These are phyloP conservation scores for Papilio elwesi DNA, from an alignment of 2,888 invertebrate species.

Conservation along the genomic window DNA sequence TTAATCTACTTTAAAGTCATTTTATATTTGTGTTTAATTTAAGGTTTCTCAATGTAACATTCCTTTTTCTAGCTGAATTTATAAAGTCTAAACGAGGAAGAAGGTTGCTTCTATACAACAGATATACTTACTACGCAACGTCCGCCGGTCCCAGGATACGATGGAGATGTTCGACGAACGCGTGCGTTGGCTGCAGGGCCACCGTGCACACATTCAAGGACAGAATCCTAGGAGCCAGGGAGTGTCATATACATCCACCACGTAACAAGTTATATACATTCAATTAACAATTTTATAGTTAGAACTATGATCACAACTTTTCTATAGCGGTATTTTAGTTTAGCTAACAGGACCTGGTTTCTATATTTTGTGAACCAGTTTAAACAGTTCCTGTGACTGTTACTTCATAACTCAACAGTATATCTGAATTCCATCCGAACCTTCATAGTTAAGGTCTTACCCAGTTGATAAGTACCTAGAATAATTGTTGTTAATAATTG, in stretches of 20 bases:
- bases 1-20: too few relatives aligned
- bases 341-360: too few relatives aligned
- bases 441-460: too few relatives aligned
- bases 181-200: constrained; percentile 49
- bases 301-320: too few relatives aligned
- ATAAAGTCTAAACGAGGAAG: constrained; percentile 45
- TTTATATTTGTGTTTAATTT: neutral
- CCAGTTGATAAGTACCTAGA: too few relatives aligned
- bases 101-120: constrained; percentile 43
- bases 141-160: constrained; percentile 39
- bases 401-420: too few relatives aligned
- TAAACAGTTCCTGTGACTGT: too few relatives aligned
- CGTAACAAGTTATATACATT: neutral
- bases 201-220: constrained; percentile 41
- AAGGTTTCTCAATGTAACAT: neutral
- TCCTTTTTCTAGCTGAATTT: constrained; percentile 44
- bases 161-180: constrained; percentile 53
- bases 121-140: constrained; percentile 43
- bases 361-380: too few relatives aligned
- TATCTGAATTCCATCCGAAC: too few relatives aligned
- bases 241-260: constrained; percentile 41
- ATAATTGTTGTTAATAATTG: too few relatives aligned
- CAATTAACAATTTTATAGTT: too few relatives aligned
- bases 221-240: constrained; percentile 33
- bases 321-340: too few relatives aligned